Evolutionary conservation across 2,888 invertebrate species (phyloP).

Genomic region (Anticlea derivata): DNA sequence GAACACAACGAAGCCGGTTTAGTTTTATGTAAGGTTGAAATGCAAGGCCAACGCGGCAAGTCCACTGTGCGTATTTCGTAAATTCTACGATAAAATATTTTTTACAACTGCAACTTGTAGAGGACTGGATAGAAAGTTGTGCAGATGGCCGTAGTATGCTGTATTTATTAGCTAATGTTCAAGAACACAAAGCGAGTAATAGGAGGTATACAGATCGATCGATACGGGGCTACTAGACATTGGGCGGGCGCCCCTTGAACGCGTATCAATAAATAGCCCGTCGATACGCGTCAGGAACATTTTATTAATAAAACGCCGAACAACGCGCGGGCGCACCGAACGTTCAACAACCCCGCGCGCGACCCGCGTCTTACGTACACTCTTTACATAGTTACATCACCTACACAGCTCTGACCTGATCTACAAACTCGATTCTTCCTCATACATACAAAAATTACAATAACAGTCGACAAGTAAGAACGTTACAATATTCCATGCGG

Average conservation of each 20-base stretch:
- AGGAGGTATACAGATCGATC: constrained; percentile 42
- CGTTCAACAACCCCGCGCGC: constrained; percentile 78
- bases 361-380: constrained; percentile 56
- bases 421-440: constrained; percentile 46
- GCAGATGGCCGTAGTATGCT: background rate
- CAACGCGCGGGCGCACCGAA: constrained; percentile 58
- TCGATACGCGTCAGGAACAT: constrained; percentile 77
- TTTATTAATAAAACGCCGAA: constrained; percentile 80
- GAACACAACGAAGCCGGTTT: constrained; percentile 2
- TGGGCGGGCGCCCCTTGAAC: constrained; percentile 47
- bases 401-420: constrained; percentile 47
- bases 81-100: background rate
- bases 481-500: constrained; percentile 46
- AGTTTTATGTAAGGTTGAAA: constrained; percentile 6
- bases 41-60: constrained; percentile 8
- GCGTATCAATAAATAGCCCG: constrained; percentile 77
- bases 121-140: background rate
- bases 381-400: constrained; percentile 62
- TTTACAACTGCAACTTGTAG: no score
- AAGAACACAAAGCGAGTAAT: background rate
- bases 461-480: constrained; percentile 23
- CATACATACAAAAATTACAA: constrained; percentile 31
- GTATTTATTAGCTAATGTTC: no score
- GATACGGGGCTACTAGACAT: constrained; percentile 37
- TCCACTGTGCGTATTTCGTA: background rate